Base-by-base conservation (phyloP, 2,113 vertebrate species). In the Urocolius indicus region DNA sequence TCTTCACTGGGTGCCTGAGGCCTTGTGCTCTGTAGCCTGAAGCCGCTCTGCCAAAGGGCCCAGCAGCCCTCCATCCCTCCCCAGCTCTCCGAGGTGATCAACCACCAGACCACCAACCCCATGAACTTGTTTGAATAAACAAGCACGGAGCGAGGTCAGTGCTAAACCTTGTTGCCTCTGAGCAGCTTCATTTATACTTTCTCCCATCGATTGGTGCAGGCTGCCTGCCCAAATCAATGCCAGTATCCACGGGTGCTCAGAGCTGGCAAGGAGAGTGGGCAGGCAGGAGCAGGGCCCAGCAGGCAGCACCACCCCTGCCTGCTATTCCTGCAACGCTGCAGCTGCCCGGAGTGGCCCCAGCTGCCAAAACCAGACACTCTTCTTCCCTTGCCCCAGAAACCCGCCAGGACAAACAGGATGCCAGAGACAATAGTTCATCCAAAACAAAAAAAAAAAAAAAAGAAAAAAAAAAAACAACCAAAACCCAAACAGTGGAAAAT, bases 121-220 rank as follows among this genome's bases (percentile, higher is more conserved):
- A 2, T 30, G 2, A 63, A 30, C 19, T 1, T 2, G 3, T 38
- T 38, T 11, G 2, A 41, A 16, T 23, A 43, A 52, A 52, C 2
- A 16, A 13, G 14, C 36, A 0, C 1, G 0, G 46, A 3, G 24
- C 7, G 1, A 32, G 10, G 34, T 6, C 0, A 2, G 41, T 4
- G 43, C 21, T 27, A 36, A 43, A 13, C 17, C 12, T 1, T 41
- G 0, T 16, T 49, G 0, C 3, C 19, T 9, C 6, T 0, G 29
- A 43, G 73, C 21, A 2, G 89, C 22, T 22, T 41, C 9, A 0
- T 51, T 57, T 27, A 26, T 27, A 21, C 63, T 7, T 68, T 11
- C 46, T 54, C 22, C 11, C 30, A 16, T 9, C 0, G 2, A 54
- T 48, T 6, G 1, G 3, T 0, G 2, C 0, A 0, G 38, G 23